These are phyloP conservation scores for Urophycis tenuis DNA, from an alignment of 2,797 vertebrate species.

Conservation along the genomic window DNA sequence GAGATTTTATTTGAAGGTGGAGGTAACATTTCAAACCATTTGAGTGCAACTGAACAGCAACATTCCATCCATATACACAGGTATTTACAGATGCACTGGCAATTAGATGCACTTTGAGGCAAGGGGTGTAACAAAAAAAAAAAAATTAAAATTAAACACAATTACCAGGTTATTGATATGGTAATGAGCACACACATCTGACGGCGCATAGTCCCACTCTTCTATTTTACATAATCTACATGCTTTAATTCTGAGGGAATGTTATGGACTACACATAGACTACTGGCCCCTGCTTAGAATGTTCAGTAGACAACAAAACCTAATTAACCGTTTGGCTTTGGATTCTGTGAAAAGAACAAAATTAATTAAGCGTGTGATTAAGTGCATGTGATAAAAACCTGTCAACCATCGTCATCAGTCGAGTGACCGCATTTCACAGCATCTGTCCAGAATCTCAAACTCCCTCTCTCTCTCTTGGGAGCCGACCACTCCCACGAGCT, in stretches of 20 bases:
- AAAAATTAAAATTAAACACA: conserved; percentile 54
- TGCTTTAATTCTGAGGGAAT: conserved; percentile 63
- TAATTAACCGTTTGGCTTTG: conserved; percentile 57
- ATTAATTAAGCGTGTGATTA: conserved; percentile 52
- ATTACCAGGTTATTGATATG: conserved; percentile 11
- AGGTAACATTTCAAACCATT: conserved; percentile 66
- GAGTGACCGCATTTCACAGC: conserved; percentile 21
- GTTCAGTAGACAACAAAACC: conserved; percentile 38
- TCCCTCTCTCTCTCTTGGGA: conserved; percentile 35
- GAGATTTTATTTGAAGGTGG: conserved; percentile 71
- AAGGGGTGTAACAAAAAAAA: conserved; percentile 40
- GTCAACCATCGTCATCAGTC: conserved; percentile 1
- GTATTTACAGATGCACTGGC: conserved; percentile 75
- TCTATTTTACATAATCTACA: conserved; percentile 61
- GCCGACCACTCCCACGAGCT: conserved; percentile 33
- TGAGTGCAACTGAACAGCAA: conserved; percentile 68
- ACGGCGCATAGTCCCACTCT: conserved; percentile 41
- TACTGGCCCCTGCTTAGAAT: conserved; percentile 25
- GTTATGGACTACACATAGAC: conserved; percentile 55
- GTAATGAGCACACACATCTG: conserved; percentile 55
- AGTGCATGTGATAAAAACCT: conserved; percentile 28
- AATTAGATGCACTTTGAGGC: conserved; percentile 63
- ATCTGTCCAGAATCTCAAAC: conserved; percentile 29
- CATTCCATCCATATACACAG: conserved; percentile 65
- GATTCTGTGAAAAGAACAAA: conserved; percentile 26